phyloP scores from a whole-genome alignment of 2,888 invertebrate species.

The Digitonthophagus gazella region DNA sequence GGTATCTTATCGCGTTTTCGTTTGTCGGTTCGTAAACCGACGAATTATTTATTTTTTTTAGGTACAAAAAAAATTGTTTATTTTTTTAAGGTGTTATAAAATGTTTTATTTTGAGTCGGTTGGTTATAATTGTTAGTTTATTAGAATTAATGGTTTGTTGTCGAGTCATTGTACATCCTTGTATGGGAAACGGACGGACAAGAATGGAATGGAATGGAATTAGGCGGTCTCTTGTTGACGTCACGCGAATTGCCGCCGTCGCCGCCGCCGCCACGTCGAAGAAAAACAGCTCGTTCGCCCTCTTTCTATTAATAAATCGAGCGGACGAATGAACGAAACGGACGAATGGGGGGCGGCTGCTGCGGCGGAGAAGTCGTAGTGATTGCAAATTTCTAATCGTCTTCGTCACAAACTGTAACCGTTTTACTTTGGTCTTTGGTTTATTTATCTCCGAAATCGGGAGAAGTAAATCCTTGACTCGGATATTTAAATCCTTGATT shows the following conservation, averaged over 20 bases:
- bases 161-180: neutral
- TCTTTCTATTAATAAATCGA: neutral
- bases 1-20: constrained; percentile 3
- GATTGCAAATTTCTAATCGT: neutral
- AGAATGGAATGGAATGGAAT: neutral
- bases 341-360: too few species aligned
- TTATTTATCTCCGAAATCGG: neutral
- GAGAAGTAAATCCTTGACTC: neutral
- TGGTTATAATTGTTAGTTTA: too few species aligned
- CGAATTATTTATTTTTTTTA: constrained; percentile 2
- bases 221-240: neutral
- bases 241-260: neutral
- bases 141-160: too few species aligned
- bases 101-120: too few species aligned
- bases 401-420: too few species aligned
- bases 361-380: too few species aligned
- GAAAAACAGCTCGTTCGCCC: neutral
- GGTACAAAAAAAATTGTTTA: neutral
- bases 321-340: too few species aligned
- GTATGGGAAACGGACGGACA: neutral
- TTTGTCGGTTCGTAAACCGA: constrained; percentile 1
- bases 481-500: too few species aligned
- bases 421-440: neutral
- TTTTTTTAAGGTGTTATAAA: too few species aligned
- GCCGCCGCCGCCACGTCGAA: neutral